Conservation (phyloP, 1,140 invertebrate species). For the Drosophila rhopaloa region DNA sequence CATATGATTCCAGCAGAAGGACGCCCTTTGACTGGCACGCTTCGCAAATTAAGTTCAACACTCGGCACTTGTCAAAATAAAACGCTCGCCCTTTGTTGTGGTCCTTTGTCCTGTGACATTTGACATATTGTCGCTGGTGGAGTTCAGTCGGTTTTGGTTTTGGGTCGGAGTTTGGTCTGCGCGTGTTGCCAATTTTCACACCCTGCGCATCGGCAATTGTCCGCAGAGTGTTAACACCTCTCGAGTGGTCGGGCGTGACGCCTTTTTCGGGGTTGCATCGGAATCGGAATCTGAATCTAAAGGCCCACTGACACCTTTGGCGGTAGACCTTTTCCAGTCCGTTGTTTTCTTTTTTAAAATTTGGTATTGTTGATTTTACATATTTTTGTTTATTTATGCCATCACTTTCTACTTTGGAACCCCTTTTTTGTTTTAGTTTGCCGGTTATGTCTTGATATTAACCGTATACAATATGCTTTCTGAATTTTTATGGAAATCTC, state of each 20-base stretch:
- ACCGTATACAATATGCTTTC: constrained; percentile 63
- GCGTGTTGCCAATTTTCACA: constrained; percentile 84
- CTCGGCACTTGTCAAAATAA: constrained; percentile 83
- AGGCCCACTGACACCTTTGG: constrained; percentile 19
- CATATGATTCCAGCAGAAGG: too few species aligned
- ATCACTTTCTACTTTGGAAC: constrained; percentile 22
- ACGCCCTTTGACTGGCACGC: constrained; percentile 60
- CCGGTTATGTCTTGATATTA: constrained; percentile 29
- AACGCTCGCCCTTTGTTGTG: constrained; percentile 41
- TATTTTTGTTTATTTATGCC: constrained; percentile 73
- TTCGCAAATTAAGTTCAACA: constrained; percentile 79
- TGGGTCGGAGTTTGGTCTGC: constrained; percentile 38
- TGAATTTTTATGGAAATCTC: constrained; percentile 67
- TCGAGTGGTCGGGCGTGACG: constrained; percentile 61
- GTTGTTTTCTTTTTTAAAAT: constrained; percentile 74
- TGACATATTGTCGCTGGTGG: constrained; percentile 79
- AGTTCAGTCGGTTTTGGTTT: constrained; percentile 34
- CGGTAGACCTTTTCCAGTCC: constrained; percentile 23
- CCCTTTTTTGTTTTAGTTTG: constrained; percentile 39
- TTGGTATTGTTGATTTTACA: constrained; percentile 75
- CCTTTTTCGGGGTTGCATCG: constrained; percentile 50
- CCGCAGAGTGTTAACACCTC: constrained; percentile 78
- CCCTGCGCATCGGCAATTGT: constrained; percentile 75
- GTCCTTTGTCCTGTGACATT: constrained; percentile 74
- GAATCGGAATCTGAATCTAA: constrained; percentile 1